A percentile compares a stretch with the other conserved stretches of the same genome.
Evolutionary conservation across 2,797 vertebrate species (phyloP).

Genomic region (Ataeniobius toweri): DNA sequence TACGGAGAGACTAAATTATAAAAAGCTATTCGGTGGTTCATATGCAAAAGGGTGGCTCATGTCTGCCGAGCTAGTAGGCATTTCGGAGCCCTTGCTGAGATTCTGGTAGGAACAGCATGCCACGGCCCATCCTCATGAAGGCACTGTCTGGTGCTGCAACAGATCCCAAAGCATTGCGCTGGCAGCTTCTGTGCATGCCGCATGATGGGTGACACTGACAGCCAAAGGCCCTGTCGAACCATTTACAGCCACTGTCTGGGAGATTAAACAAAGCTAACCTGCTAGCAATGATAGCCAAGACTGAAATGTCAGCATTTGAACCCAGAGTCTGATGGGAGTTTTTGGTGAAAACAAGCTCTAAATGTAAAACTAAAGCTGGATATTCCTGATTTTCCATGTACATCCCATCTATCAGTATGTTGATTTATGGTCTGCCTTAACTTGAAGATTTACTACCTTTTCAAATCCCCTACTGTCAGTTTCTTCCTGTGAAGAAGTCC

Average conservation of each 20-base stretch:
- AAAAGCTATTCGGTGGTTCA: conserved; percentile 13
- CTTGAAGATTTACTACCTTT: background rate
- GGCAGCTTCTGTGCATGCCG: conserved; percentile 54
- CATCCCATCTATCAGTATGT: background rate
- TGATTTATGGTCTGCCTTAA: background rate
- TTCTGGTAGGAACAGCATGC: conserved; percentile 46
- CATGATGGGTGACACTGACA: conserved; percentile 57
- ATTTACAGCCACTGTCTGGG: conserved; percentile 55
- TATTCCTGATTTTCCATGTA: background rate
- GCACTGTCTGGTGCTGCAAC: conserved; percentile 56
- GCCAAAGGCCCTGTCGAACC: conserved; percentile 51
- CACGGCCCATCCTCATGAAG: conserved; percentile 37
- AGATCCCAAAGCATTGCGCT: conserved; percentile 54
- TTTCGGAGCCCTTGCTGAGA: conserved; percentile 42
- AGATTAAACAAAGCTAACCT: conserved; percentile 52
- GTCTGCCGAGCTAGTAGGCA: conserved; percentile 28
- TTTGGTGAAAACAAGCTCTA: background rate
- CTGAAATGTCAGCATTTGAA: conserved; percentile 24
- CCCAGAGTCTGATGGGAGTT: background rate
- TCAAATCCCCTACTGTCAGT: background rate
- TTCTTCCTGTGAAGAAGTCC: background rate
- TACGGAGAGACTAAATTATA: conserved; percentile 20
- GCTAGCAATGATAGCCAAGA: conserved; percentile 5
- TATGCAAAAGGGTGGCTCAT: conserved; percentile 47
- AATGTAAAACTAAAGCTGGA: background rate